Evolutionary conservation across 2,113 vertebrate genomes (phyloP).

Genomic region (Thymallus thymallus): DNA sequence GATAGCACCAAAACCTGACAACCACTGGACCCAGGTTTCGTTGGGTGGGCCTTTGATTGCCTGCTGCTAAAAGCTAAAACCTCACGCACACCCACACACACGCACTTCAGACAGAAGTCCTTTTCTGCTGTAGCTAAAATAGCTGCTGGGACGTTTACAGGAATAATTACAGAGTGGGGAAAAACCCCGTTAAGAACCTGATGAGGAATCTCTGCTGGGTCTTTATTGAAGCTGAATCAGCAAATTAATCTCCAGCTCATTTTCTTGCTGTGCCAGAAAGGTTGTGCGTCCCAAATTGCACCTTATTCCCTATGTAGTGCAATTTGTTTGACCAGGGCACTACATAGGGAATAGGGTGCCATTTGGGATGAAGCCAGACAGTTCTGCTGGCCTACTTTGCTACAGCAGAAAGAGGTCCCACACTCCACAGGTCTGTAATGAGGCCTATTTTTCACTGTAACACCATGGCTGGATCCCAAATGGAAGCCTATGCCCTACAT

Average conservation of each 20-base stretch:
- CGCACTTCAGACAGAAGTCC: too few species aligned
- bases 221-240: slow-evolving; percentile 51
- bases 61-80: slow-evolving; percentile 40
- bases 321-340: too few species aligned
- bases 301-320: too few species aligned
- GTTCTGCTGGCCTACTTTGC: background rate
- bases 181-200: slow-evolving; percentile 40
- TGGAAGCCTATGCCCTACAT: too few species aligned
- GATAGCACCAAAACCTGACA: slow-evolving; percentile 43
- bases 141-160: slow-evolving; percentile 52
- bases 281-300: too few species aligned
- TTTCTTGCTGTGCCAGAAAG: background rate
- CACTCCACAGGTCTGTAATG: slow-evolving; percentile 1
- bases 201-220: slow-evolving; percentile 48
- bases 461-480: too few species aligned
- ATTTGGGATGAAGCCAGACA: background rate
- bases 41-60: slow-evolving; percentile 27
- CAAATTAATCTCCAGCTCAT: slow-evolving; percentile 35
- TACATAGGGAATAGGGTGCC: too few species aligned
- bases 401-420: slow-evolving; percentile 2
- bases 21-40: slow-evolving; percentile 17
- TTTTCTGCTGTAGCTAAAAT: slow-evolving; percentile 33
- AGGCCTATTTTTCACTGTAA: background rate
- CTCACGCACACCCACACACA: too few species aligned
- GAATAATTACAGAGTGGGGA: slow-evolving; percentile 59